phyloP scores from a whole-genome alignment of 2,113 vertebrate genomes.

The Rhinichthys klamathensis region DNA sequence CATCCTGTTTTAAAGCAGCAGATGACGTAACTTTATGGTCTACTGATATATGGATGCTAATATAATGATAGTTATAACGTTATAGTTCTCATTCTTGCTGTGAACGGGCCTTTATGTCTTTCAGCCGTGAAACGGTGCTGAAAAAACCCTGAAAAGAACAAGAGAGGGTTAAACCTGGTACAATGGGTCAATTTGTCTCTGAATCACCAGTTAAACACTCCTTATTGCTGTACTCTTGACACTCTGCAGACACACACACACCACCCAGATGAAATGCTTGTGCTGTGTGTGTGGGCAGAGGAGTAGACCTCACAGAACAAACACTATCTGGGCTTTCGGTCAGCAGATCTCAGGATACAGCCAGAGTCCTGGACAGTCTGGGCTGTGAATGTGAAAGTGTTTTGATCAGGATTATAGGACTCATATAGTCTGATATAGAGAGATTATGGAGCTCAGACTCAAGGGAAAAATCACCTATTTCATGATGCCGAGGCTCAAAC shows the following conservation, averaged over 20 bases:
- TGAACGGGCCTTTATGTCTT: no score
- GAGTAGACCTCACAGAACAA: slow-evolving; percentile 30
- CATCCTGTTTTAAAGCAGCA: no score
- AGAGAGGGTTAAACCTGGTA: neutral
- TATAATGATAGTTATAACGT: no score
- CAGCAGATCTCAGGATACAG: neutral
- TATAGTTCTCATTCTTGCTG: no score
- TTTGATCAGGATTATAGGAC: neutral
- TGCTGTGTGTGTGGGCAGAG: slow-evolving; percentile 29
- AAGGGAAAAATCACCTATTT: no score
- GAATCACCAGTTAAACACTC: neutral
- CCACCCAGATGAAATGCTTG: neutral
- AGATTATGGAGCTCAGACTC: no score
- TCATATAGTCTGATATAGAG: no score
- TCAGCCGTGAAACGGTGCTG: no score
- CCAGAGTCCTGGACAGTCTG: neutral
- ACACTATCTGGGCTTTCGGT: neutral
- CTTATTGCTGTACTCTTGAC: neutral
- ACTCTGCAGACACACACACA: slow-evolving; percentile 10
- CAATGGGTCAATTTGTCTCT: neutral
- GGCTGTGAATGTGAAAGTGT: neutral
- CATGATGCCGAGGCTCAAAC: no score
- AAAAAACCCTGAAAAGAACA: neutral
- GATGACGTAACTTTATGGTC: no score
- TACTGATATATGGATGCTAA: no score